These are phyloP conservation scores for Oncorhynchus mykiss DNA, from an alignment of 2,113 vertebrate species.

Conservation along the genomic window DNA sequence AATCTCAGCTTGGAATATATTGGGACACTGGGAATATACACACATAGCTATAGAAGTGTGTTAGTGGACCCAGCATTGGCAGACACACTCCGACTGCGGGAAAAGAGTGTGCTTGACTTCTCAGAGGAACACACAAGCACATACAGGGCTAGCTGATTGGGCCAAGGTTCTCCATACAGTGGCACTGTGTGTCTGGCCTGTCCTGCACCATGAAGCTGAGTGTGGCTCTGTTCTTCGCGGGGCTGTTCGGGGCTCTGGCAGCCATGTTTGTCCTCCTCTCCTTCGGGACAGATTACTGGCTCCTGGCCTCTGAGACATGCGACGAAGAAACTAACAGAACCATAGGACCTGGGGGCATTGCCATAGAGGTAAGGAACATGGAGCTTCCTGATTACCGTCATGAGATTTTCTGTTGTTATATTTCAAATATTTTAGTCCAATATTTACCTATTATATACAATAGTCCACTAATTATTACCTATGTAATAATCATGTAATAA, in stretches of 20 bases:
- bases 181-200: slow-evolving; percentile 15
- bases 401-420: too few relatives aligned
- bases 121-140: not conserved
- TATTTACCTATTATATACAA: too few relatives aligned
- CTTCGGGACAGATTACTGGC: slow-evolving; percentile 98
- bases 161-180: slow-evolving; percentile 20
- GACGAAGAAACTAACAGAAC: slow-evolving; percentile 38
- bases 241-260: slow-evolving; percentile 89
- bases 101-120: not conserved
- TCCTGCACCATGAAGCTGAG: slow-evolving; percentile 83
- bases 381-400: too few relatives aligned
- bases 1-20: not conserved
- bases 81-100: slow-evolving; percentile 4
- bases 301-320: slow-evolving; percentile 87
- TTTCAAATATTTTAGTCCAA: too few relatives aligned
- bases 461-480: slow-evolving; percentile 13
- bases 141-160: slow-evolving; percentile 21
- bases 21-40: not conserved
- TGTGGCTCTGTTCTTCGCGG: slow-evolving; percentile 89
- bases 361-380: slow-evolving; percentile 54
- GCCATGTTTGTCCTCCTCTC: slow-evolving; percentile 87
- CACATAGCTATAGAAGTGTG: not conserved
- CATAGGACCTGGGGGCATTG: not conserved
- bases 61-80: not conserved
- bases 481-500: too few relatives aligned